These are phyloP conservation scores for Iphiclides podalirius DNA, from an alignment of 2,888 invertebrate species.

Conservation along the genomic window DNA sequence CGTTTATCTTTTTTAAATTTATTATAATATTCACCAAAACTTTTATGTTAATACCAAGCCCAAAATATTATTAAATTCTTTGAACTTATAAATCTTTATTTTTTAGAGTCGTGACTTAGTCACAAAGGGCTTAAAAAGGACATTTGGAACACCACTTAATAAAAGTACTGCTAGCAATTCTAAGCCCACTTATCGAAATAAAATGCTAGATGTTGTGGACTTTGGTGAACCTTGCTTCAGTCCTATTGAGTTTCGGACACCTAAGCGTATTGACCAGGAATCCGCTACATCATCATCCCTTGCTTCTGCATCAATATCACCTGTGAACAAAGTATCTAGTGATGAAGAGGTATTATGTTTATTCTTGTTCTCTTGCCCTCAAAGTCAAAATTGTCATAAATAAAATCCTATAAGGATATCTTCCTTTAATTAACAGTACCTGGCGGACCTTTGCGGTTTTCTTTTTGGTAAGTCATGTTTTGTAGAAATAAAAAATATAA, in stretches of 20 bases:
- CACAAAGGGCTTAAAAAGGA: conserved; percentile 65
- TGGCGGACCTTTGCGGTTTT: no score
- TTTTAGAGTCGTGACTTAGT: conserved; percentile 52
- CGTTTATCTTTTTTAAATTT: no score
- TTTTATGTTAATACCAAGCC: no score
- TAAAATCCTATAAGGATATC: no score
- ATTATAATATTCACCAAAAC: no score
- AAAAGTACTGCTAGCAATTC: conserved; percentile 35
- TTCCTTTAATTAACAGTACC: no score
- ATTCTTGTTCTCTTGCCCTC: not conserved
- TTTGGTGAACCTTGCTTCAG: conserved; percentile 65
- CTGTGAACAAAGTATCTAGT: conserved; percentile 58
- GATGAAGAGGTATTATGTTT: conserved; percentile 58
- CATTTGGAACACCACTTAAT: conserved; percentile 64
- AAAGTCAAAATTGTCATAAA: not conserved
- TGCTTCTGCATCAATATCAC: conserved; percentile 60
- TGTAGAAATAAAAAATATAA: no score
- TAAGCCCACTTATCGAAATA: conserved; percentile 59
- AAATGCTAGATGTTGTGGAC: conserved; percentile 63
- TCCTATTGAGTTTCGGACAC: conserved; percentile 62
- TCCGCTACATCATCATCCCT: conserved; percentile 54
- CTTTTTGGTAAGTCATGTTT: no score
- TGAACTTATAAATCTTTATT: no score
- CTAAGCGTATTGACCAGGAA: conserved; percentile 43
- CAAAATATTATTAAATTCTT: no score